These are phyloP conservation scores for Drosophila willistoni DNA, from an alignment of 1,140 invertebrate species.

Conservation along the genomic window DNA sequence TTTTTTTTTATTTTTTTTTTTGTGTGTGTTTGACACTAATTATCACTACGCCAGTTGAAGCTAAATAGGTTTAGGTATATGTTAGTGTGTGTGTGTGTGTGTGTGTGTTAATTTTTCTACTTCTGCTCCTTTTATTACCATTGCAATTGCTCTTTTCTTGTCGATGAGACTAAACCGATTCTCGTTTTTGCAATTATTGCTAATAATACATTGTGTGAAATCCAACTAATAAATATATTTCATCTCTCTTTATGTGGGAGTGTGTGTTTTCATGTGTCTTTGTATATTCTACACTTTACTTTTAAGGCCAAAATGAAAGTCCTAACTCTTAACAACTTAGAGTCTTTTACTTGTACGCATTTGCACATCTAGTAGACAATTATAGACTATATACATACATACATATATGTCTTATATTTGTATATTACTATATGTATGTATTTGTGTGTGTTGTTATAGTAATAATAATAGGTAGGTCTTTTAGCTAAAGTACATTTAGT, in stretches of 20 bases:
- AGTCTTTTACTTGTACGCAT: slow-evolving; percentile 14
- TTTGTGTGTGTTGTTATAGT: slow-evolving; percentile 21
- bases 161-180: slow-evolving; percentile 62
- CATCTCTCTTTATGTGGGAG: slow-evolving; percentile 21
- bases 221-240: slow-evolving; percentile 56
- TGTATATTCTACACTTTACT: background rate
- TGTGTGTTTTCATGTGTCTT: slow-evolving; percentile 4
- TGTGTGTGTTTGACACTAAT: slow-evolving; percentile 81
- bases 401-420: background rate
- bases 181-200: slow-evolving; percentile 64
- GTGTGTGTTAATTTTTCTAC: slow-evolving; percentile 7
- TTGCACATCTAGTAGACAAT: slow-evolving; percentile 5
- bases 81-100: slow-evolving; percentile 30
- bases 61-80: slow-evolving; percentile 53
- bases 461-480: slow-evolving; percentile 7
- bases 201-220: slow-evolving; percentile 70
- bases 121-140: slow-evolving; percentile 13
- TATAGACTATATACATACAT: background rate
- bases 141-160: slow-evolving; percentile 56
- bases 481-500: slow-evolving; percentile 20
- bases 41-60: slow-evolving; percentile 80
- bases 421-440: background rate
- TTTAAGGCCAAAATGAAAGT: slow-evolving; percentile 17
- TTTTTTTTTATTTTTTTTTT: slow-evolving; percentile 28
- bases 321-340: slow-evolving; percentile 15